A percentile compares a stretch with the other conserved stretches of the same genome.
phyloP scores from a whole-genome alignment of 2,888 invertebrate species.

The Hedya salicella region DNA sequence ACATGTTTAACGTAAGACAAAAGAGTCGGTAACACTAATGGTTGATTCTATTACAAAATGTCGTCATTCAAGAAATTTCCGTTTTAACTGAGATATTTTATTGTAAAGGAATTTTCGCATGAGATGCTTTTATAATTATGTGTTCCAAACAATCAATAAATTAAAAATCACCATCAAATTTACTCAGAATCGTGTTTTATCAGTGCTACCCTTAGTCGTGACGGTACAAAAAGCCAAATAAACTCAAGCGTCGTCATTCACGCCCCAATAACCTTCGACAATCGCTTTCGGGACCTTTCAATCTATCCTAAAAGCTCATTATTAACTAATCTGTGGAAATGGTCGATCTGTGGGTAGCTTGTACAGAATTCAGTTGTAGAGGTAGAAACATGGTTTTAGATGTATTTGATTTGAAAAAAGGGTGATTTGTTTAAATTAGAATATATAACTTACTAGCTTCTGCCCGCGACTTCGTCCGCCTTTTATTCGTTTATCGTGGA shows the following conservation, averaged over 20 bases:
- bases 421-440: no score
- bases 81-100: no score
- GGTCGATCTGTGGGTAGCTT: conserved; percentile 7
- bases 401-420: background rate
- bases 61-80: no score
- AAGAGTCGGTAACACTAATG: no score
- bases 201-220: conserved; percentile 36
- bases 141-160: background rate
- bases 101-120: background rate
- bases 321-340: conserved; percentile 21
- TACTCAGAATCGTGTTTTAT: conserved; percentile 44
- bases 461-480: no score
- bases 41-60: no score
- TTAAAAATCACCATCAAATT: background rate
- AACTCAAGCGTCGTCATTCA: conserved; percentile 39
- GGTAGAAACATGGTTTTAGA: background rate
- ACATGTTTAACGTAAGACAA: no score
- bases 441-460: no score
- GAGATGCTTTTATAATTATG: background rate
- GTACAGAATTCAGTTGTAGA: background rate
- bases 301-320: conserved; percentile 35
- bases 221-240: conserved; percentile 29
- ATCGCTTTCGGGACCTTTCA: conserved; percentile 37
- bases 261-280: conserved; percentile 39
- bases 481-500: no score